Conservation (phyloP, 2,113 vertebrate genomes). For the Thamnaconus septentrionalis region DNA sequence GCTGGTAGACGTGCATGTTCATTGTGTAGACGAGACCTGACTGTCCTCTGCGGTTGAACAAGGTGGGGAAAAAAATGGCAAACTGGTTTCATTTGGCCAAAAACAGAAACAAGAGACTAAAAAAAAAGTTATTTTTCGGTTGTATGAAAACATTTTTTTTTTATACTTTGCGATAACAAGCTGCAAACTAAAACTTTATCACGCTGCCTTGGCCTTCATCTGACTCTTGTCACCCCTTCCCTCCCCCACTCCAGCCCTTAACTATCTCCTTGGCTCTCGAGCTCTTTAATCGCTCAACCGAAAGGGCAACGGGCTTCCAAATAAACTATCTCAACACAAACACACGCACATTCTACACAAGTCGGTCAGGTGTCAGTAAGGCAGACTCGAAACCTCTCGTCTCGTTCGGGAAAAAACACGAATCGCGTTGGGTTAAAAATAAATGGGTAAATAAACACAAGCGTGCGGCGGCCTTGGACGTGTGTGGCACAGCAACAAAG, state of each 20-base stretch:
- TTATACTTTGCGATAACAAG: neutral
- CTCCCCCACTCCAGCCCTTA: conserved; percentile 32
- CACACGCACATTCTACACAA: conserved; percentile 27
- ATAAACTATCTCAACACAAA: conserved; percentile 53
- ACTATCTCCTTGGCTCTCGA: conserved; percentile 40
- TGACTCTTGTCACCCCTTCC: conserved; percentile 45
- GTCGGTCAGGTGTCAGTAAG: conserved; percentile 48
- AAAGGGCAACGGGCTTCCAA: conserved; percentile 66
- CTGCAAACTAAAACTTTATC: conserved; percentile 44
- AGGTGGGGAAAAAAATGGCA: no score
- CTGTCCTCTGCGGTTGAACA: no score
- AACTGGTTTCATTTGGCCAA: no score
- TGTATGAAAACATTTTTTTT: conserved; percentile 2
- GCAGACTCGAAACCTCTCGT: conserved; percentile 17
- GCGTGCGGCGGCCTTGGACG: conserved; percentile 35
- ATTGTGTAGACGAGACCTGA: neutral
- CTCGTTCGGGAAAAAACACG: neutral
- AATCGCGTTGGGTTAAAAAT: no score
- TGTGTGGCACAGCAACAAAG: conserved; percentile 62
- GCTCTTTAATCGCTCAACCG: conserved; percentile 54
- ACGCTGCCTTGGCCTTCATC: conserved; percentile 55
- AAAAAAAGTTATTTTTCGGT: no score
- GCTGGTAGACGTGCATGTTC: neutral
- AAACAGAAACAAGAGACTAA: no score
- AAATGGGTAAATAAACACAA: conserved; percentile 2